These are phyloP conservation scores for Spilarctia lutea DNA, from an alignment of 2,888 invertebrate species.

Conservation along the genomic window DNA sequence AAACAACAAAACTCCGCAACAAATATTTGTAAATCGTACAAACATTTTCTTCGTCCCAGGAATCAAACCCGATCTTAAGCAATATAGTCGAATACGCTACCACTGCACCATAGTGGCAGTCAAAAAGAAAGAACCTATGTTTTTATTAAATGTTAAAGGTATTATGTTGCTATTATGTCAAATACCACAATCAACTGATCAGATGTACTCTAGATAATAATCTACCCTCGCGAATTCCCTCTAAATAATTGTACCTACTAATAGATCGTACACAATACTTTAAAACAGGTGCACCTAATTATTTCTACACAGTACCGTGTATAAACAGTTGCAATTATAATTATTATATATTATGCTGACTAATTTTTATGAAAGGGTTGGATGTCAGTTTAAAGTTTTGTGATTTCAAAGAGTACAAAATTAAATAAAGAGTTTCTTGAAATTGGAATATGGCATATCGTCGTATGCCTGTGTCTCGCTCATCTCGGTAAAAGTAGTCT, in stretches of 20 bases:
- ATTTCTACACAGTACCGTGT: background rate
- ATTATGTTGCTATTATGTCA: background rate
- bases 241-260: background rate
- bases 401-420: background rate
- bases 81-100: too few species aligned
- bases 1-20: too few species aligned
- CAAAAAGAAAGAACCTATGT: too few species aligned
- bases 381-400: background rate
- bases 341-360: background rate
- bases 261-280: background rate
- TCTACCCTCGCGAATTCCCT: slow-evolving; percentile 5
- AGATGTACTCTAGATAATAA: background rate
- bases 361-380: background rate
- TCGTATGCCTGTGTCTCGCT: too few species aligned
- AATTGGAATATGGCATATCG: background rate
- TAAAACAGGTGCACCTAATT: slow-evolving; percentile 2
- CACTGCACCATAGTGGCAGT: too few species aligned
- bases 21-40: too few species aligned
- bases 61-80: too few species aligned
- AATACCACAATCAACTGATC: background rate
- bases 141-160: background rate
- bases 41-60: too few species aligned
- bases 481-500: too few species aligned
- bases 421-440: background rate
- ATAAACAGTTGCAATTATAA: background rate